These are phyloP conservation scores for Collichthys lucidus DNA, from an alignment of 2,113 vertebrate species.

Conservation along the genomic window DNA sequence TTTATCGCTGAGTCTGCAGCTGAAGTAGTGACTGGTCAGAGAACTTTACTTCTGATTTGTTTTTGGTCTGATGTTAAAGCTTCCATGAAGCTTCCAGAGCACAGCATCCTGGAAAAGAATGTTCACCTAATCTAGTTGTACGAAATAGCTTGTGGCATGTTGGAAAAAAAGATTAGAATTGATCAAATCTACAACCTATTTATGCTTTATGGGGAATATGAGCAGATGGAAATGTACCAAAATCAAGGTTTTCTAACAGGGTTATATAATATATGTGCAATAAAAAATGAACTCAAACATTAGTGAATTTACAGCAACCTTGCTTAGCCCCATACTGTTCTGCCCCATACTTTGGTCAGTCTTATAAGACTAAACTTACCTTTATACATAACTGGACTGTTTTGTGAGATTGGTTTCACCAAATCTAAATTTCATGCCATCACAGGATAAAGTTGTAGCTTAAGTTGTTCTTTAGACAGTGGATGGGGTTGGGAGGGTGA, in stretches of 20 bases:
- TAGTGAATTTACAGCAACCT: neutral
- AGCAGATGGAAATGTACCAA: neutral
- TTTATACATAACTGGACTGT: constrained; percentile 13
- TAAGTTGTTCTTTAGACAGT: constrained; percentile 10
- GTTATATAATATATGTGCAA: constrained; percentile 35
- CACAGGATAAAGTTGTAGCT: constrained; percentile 33
- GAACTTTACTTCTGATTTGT: neutral
- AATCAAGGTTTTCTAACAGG: neutral
- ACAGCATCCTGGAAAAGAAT: neutral
- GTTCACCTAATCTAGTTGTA: neutral
- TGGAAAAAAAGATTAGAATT: neutral
- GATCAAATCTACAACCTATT: neutral
- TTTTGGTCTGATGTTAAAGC: neutral
- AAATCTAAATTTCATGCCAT: constrained; percentile 32
- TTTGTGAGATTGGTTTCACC: constrained; percentile 39
- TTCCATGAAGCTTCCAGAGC: neutral
- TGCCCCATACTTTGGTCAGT: neutral
- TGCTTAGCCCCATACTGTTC: neutral
- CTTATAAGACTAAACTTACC: constrained; percentile 28
- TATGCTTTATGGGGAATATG: neutral
- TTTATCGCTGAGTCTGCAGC: neutral
- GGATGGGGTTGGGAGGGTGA: neutral
- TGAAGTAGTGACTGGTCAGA: neutral
- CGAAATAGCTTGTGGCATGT: neutral
- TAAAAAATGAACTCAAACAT: no score